Evolutionary conservation across 2,888 invertebrate species (phyloP).

Genomic region (Drosophila percnosoma): DNA sequence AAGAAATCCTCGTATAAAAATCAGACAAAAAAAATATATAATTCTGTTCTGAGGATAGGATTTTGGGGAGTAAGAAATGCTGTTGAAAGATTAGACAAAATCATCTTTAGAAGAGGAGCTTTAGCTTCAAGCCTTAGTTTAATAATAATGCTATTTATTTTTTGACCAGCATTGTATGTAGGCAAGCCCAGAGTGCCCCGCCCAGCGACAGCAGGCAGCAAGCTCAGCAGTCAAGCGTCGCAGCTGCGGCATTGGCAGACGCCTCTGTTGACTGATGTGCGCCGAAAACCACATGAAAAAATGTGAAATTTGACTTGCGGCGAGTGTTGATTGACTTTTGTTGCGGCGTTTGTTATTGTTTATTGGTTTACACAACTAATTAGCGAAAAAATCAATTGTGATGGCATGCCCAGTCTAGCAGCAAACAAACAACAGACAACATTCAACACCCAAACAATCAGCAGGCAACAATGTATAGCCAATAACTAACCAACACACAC

Average conservation of each 20-base stretch:
- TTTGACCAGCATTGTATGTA: background rate
- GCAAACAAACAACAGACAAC: slow-evolving; percentile 17
- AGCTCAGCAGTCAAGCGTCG: background rate
- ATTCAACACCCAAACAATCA: slow-evolving; percentile 14
- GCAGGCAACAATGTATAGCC: slow-evolving; percentile 5
- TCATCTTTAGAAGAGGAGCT: background rate
- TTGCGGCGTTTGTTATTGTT: slow-evolving; percentile 38
- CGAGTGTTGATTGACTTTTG: slow-evolving; percentile 45
- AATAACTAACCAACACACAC: background rate
- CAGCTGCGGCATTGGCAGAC: slow-evolving; percentile 30
- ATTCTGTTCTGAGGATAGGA: background rate
- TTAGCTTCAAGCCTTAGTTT: background rate
- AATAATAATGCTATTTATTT: background rate
- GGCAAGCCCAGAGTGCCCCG: slow-evolving; percentile 24
- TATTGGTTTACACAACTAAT: slow-evolving; percentile 65
- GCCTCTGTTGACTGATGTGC: slow-evolving; percentile 55
- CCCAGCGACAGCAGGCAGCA: slow-evolving; percentile 2
- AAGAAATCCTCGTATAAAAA: background rate
- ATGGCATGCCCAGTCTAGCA: slow-evolving; percentile 32
- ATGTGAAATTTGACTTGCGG: slow-evolving; percentile 47
- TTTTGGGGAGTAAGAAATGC: background rate
- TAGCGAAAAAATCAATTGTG: slow-evolving; percentile 59
- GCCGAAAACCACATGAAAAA: slow-evolving; percentile 55
- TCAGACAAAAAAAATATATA: too few relatives aligned
- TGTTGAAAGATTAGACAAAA: background rate